Percentiles rank a stretch among this genome's conserved stretches.
These are phyloP conservation scores for Tipula lateralis DNA, from an alignment of 2,888 invertebrate species.

Conservation along the genomic window DNA sequence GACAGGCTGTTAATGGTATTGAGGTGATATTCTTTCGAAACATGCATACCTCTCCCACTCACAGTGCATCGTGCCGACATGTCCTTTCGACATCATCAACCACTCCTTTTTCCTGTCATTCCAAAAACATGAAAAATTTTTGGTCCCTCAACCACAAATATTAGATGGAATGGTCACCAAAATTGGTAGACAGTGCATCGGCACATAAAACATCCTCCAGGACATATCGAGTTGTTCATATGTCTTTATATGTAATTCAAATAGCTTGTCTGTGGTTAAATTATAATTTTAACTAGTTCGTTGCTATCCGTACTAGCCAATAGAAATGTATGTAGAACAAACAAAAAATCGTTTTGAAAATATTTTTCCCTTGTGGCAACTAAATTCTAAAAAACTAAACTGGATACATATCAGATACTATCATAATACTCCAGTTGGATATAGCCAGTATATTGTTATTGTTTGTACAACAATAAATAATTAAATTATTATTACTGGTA, in stretches of 20 bases:
- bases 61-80: no score
- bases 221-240: no score
- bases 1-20: no score
- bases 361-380: constrained; percentile 2
- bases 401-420: neutral
- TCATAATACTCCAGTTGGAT: neutral
- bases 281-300: neutral
- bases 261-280: neutral
- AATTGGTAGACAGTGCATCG: no score
- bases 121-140: no score
- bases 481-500: neutral
- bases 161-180: no score
- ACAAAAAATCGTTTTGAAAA: neutral
- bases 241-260: neutral
- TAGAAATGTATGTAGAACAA: neutral
- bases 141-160: no score
- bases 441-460: neutral
- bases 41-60: no score
- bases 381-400: neutral
- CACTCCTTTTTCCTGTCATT: no score
- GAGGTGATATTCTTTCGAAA: no score
- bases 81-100: no score
- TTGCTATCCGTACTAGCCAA: neutral
- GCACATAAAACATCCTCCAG: no score
- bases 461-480: neutral